Percentiles rank a stretch among this genome's conserved stretches.
Conservation (phyloP, 2,113 vertebrate species). For the Condylura cristata region DNA sequence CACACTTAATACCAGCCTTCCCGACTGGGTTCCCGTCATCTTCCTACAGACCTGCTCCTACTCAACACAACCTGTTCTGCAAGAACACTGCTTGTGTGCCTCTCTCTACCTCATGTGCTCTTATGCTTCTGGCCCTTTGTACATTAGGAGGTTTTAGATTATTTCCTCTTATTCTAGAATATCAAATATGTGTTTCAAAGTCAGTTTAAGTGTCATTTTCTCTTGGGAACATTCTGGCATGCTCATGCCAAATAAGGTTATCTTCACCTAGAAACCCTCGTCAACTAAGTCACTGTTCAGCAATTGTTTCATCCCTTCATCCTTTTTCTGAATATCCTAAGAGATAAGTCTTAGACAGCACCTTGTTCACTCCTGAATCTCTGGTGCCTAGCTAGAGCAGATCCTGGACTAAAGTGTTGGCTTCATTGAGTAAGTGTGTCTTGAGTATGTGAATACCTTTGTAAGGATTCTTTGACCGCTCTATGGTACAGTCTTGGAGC, state of each 20-base stretch:
- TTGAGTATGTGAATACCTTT: neutral
- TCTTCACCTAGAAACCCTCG: neutral
- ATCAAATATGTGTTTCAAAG: neutral
- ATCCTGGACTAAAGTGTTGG: neutral
- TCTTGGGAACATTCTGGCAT: neutral
- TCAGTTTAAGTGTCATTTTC: neutral
- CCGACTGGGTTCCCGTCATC: neutral
- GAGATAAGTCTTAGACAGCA: neutral
- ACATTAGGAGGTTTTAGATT: neutral
- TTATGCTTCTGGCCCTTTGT: neutral
- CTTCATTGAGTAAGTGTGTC: neutral
- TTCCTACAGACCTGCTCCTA: neutral
- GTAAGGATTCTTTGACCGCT: neutral
- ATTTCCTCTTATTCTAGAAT: neutral
- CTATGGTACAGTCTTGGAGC: neutral
- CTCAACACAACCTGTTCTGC: neutral
- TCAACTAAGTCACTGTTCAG: neutral
- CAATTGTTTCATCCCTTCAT: neutral
- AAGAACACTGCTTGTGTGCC: neutral
- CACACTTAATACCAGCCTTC: neutral
- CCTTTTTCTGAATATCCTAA: neutral
- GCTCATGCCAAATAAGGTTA: neutral
- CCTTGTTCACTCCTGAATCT: neutral
- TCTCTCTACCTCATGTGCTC: neutral
- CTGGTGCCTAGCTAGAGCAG: neutral